phyloP scores from a whole-genome alignment of 2,888 invertebrate genomes.

The Aromia moschata region DNA sequence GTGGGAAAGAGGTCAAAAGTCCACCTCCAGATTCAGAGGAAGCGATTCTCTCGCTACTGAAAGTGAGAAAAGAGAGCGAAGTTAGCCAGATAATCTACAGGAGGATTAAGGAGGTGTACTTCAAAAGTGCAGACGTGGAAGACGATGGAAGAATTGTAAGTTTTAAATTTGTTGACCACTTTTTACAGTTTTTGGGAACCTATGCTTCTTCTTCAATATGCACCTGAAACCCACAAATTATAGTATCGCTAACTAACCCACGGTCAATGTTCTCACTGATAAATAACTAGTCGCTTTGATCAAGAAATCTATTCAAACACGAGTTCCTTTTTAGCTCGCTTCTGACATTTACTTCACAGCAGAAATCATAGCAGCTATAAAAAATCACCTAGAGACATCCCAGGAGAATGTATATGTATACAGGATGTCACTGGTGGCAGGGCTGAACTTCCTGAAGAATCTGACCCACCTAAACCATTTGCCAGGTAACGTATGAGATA shows the following conservation, averaged over 20 bases:
- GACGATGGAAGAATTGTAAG: slow-evolving; percentile 20
- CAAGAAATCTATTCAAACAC: too few relatives aligned
- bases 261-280: too few relatives aligned
- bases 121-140: not conserved
- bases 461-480: slow-evolving; percentile 1
- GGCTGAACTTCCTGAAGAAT: slow-evolving; percentile 39
- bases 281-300: too few relatives aligned
- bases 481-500: slow-evolving; percentile 16
- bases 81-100: slow-evolving; percentile 52
- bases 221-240: too few relatives aligned
- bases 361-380: slow-evolving; percentile 44
- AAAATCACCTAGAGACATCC: slow-evolving; percentile 45
- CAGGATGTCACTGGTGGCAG: slow-evolving; percentile 46
- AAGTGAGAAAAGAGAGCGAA: slow-evolving; percentile 38
- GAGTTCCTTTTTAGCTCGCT: slow-evolving; percentile 44
- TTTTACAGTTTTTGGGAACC: too few relatives aligned
- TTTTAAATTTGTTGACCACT: not conserved
- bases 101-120: slow-evolving; percentile 50
- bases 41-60: slow-evolving; percentile 40
- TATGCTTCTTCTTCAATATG: too few relatives aligned
- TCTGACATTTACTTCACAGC: slow-evolving; percentile 48
- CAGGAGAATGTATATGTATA: slow-evolving; percentile 51
- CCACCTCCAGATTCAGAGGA: slow-evolving; percentile 28
- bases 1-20: not conserved
- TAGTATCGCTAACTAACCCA: too few relatives aligned